Evolutionary conservation across 2,888 invertebrate species (phyloP).

Genomic region (Nomada fucata): DNA sequence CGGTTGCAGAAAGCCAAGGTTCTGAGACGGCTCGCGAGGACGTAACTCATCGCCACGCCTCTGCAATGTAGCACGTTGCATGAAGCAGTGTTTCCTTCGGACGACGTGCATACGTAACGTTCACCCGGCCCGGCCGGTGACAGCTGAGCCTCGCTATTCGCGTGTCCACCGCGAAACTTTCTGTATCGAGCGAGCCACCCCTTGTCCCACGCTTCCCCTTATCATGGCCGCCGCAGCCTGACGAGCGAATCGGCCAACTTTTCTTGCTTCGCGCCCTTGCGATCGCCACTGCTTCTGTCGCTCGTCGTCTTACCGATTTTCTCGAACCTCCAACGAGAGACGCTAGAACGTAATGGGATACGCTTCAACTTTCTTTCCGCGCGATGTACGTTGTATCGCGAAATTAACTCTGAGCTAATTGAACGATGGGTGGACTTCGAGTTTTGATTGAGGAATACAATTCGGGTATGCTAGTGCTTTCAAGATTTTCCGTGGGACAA

Average conservation of each 20-base stretch:
- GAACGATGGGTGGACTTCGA: no score
- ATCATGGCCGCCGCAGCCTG: conserved; percentile 16
- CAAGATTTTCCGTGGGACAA: no score
- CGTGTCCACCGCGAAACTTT: conserved; percentile 55
- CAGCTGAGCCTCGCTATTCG: conserved; percentile 48
- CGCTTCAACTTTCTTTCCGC: no score
- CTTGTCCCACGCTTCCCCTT: conserved; percentile 8
- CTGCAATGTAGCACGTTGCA: conserved; percentile 60
- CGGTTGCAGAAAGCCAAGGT: conserved; percentile 45
- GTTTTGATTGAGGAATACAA: no score
- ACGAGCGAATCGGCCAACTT: conserved; percentile 22
- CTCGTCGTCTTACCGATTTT: neutral
- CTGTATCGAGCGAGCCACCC: conserved; percentile 38
- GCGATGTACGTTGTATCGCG: no score
- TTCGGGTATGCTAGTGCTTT: no score
- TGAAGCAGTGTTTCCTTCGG: conserved; percentile 56
- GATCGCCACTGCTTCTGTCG: no score
- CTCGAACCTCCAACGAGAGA: no score
- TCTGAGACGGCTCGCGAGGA: conserved; percentile 67
- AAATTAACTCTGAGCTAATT: no score
- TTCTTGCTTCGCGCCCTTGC: conserved; percentile 22
- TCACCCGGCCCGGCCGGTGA: conserved; percentile 26
- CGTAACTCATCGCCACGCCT: conserved; percentile 78
- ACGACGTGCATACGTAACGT: conserved; percentile 56
- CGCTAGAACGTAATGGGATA: no score